Conservation (phyloP, 2,113 vertebrate genomes). For the Notarius quadriscutis region DNA sequence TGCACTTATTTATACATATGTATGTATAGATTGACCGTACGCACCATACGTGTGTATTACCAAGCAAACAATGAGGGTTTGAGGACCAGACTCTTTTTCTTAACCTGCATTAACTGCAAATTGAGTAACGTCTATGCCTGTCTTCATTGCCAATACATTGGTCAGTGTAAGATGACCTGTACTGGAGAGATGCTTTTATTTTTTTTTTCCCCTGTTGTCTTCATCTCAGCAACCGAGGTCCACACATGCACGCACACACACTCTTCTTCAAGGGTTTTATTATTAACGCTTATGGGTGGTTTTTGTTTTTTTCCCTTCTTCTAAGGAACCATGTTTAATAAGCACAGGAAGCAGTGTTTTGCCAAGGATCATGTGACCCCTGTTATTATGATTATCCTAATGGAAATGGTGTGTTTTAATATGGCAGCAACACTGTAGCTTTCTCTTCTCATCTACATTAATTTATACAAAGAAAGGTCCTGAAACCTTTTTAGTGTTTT, state of each 20-base stretch:
- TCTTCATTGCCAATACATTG: neutral
- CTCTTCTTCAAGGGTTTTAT: neutral
- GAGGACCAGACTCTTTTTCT: neutral
- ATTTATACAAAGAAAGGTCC: neutral
- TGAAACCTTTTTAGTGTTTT: neutral
- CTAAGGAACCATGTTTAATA: neutral
- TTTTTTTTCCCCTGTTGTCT: neutral
- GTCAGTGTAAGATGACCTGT: neutral
- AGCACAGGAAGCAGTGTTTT: neutral
- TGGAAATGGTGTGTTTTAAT: neutral
- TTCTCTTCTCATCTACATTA: neutral
- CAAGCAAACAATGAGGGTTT: neutral
- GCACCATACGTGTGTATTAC: neutral
- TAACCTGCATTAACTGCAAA: conserved; percentile 30
- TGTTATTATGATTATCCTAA: conserved; percentile 3
- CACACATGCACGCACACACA: neutral
- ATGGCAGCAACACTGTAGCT: neutral
- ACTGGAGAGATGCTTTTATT: neutral
- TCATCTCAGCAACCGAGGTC: neutral
- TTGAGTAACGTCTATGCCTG: neutral
- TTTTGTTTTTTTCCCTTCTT: neutral
- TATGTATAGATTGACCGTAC: neutral
- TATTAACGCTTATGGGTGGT: neutral
- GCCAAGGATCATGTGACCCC: conserved; percentile 17
- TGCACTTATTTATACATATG: conserved; percentile 46